phyloP scores from a whole-genome alignment of 2,797 vertebrate species.

The Spinibarbus caldwelli region DNA sequence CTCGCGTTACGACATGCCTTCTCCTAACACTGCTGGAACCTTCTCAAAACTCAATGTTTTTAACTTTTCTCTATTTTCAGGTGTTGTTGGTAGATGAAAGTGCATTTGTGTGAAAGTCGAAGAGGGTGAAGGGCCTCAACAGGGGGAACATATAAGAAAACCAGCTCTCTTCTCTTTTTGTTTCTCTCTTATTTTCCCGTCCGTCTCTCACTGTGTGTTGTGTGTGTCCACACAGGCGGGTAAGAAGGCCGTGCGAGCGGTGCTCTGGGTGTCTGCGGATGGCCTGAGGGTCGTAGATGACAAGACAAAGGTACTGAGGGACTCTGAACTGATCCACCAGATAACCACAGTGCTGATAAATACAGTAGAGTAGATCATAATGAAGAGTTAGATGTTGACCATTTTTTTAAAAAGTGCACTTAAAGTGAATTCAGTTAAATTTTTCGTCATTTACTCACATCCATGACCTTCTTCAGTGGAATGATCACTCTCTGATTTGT shows the following conservation, averaged over 20 bases:
- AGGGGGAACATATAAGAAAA: constrained; percentile 13
- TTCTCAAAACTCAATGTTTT: constrained; percentile 4
- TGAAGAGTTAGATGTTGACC: not conserved
- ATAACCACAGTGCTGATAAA: not conserved
- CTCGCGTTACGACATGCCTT: constrained; percentile 1
- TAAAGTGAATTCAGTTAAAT: not conserved
- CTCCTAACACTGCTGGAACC: constrained; percentile 55
- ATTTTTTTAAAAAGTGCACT: not conserved
- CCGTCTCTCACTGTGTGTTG: constrained; percentile 11
- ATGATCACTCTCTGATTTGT: not conserved
- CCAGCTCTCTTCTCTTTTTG: not conserved
- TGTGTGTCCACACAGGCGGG: constrained; percentile 81
- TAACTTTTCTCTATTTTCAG: constrained; percentile 48
- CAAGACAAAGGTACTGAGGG: constrained; percentile 92
- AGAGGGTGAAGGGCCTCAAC: constrained; percentile 37
- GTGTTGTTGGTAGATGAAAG: constrained; percentile 45
- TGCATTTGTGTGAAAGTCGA: constrained; percentile 25
- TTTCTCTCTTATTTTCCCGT: not conserved
- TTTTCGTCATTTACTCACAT: not conserved
- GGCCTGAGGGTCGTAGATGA: constrained; percentile 98
- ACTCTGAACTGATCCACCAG: not conserved
- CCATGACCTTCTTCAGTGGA: not conserved
- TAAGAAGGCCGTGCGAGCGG: constrained; percentile 95
- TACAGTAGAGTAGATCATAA: not conserved
- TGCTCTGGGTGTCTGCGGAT: constrained; percentile 97